Conservation (phyloP, 2,888 invertebrate genomes). For the Arrhopalites spinosus region DNA sequence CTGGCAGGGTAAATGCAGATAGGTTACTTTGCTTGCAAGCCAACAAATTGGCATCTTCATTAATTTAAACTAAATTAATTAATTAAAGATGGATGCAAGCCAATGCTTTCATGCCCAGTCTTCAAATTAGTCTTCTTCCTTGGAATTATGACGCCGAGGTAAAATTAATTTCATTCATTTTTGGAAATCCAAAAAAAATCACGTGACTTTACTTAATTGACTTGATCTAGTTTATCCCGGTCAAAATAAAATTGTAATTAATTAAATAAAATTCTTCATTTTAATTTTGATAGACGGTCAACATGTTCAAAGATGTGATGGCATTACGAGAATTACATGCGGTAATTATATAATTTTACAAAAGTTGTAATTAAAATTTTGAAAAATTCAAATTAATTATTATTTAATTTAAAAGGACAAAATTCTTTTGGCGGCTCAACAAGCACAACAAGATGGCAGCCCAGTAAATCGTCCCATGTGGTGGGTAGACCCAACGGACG, state of each 20-base stretch:
- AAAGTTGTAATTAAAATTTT: no score
- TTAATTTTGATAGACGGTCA: constrained; percentile 1
- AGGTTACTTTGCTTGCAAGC: no score
- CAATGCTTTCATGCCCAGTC: constrained; percentile 75
- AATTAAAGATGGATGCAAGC: constrained; percentile 58
- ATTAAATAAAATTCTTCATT: neutral
- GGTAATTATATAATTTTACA: no score
- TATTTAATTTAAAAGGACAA: no score
- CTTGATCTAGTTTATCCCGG: no score
- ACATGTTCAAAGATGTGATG: constrained; percentile 37
- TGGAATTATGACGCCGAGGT: constrained; percentile 73
- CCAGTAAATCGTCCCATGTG: constrained; percentile 83
- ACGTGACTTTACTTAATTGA: no score
- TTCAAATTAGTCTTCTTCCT: constrained; percentile 80
- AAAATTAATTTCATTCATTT: no score
- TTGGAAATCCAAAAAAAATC: no score
- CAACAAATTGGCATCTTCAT: no score
- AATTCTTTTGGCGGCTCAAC: constrained; percentile 66
- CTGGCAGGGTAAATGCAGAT: no score
- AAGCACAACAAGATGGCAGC: constrained; percentile 66
- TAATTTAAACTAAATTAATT: neutral
- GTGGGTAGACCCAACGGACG: constrained; percentile 78
- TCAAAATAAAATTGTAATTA: no score
- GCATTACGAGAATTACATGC: constrained; percentile 29
- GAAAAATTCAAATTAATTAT: no score